phyloP scores from a whole-genome alignment of 2,888 invertebrate species.

The Mallateleia sp. region DNA sequence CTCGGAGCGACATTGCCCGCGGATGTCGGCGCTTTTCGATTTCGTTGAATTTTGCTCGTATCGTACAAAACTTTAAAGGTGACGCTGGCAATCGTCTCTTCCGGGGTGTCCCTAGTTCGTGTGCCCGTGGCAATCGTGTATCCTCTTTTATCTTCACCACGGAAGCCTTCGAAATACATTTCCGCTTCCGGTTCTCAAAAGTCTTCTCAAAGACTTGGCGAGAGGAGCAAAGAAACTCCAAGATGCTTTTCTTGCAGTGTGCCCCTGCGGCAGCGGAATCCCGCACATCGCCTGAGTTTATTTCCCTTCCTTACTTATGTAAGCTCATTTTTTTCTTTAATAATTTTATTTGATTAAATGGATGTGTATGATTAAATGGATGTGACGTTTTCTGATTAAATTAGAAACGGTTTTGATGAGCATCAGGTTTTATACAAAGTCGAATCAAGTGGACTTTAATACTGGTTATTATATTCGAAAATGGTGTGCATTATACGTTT shows the following conservation, averaged over 20 bases:
- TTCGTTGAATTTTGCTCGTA: slow-evolving; percentile 43
- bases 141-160: slow-evolving; percentile 58
- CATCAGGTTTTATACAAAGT: no score
- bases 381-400: no score
- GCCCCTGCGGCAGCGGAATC: slow-evolving; percentile 10
- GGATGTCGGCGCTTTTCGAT: slow-evolving; percentile 52
- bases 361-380: no score
- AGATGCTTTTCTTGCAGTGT: slow-evolving; percentile 39
- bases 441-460: no score
- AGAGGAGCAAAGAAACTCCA: slow-evolving; percentile 31
- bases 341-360: no score
- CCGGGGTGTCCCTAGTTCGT: not conserved
- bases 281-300: no score
- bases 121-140: slow-evolving; percentile 54
- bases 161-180: slow-evolving; percentile 71
- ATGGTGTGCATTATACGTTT: no score
- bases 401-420: no score
- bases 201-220: slow-evolving; percentile 43
- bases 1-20: slow-evolving; percentile 27
- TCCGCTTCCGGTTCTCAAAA: slow-evolving; percentile 67
- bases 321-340: no score
- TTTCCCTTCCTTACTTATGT: no score
- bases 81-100: slow-evolving; percentile 39
- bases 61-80: slow-evolving; percentile 51
- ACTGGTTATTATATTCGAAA: no score